phyloP scores from a whole-genome alignment of 2,113 vertebrate genomes.

The Apaloderma vittatum region DNA sequence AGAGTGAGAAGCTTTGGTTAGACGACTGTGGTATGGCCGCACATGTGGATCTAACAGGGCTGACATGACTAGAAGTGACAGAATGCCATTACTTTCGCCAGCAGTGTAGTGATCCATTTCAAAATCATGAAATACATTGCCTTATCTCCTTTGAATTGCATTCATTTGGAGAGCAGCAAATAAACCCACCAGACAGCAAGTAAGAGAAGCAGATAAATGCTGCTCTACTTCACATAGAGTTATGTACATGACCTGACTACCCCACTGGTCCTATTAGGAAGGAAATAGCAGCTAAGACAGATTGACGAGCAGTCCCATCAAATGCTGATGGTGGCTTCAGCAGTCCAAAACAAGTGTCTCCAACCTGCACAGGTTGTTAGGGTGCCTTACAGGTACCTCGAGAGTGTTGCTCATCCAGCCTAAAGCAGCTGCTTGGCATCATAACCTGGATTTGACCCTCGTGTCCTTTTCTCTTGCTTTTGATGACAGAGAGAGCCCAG shows the following conservation, averaged over 20 bases:
- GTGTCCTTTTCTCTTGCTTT: background rate
- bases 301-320: background rate
- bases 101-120: background rate
- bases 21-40: background rate
- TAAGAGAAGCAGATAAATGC: background rate
- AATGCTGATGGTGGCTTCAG: background rate
- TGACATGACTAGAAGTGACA: background rate
- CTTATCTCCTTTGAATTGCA: background rate
- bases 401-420: background rate
- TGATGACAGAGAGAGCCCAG: background rate
- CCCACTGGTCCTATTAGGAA: background rate
- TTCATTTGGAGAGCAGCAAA: background rate
- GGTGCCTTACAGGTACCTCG: background rate
- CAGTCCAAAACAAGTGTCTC: background rate
- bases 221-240: background rate
- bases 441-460: background rate
- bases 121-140: background rate
- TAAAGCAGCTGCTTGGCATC: background rate
- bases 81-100: background rate
- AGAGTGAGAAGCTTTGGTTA: background rate
- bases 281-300: background rate
- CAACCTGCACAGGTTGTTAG: rapidly evolving
- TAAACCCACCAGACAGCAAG: background rate
- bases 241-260: background rate
- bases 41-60: background rate